These are phyloP conservation scores for Galbula dea DNA, from an alignment of 2,113 vertebrate species.

Conservation along the genomic window DNA sequence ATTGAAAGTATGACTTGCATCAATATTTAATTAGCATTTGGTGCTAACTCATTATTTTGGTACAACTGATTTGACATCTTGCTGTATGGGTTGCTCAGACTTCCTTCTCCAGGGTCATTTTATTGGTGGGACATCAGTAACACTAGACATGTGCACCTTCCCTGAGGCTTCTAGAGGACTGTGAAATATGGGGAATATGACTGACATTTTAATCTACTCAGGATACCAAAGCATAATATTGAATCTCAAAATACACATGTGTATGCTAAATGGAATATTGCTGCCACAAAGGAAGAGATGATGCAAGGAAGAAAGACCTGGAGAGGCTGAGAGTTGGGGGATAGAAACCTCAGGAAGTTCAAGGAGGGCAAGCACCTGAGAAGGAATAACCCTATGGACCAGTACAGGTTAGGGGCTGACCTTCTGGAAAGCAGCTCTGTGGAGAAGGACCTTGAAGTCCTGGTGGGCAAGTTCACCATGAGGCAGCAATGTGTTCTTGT, in stretches of 20 bases:
- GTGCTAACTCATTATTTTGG: slow-evolving; percentile 77
- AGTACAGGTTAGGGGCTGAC: too few relatives aligned
- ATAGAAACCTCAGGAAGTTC: too few relatives aligned
- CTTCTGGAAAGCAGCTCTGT: too few relatives aligned
- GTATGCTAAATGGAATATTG: too few relatives aligned
- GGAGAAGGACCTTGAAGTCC: too few relatives aligned
- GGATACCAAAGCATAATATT: slow-evolving; percentile 22
- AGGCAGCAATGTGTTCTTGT: too few relatives aligned
- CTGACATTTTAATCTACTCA: slow-evolving; percentile 63
- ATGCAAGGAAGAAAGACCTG: too few relatives aligned
- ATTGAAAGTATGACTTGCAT: slow-evolving; percentile 78
- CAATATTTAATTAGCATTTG: slow-evolving; percentile 84
- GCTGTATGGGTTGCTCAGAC: slow-evolving; percentile 61
- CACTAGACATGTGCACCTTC: slow-evolving; percentile 25
- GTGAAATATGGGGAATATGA: slow-evolving; percentile 51
- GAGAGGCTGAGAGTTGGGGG: too few relatives aligned
- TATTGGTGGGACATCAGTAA: slow-evolving; percentile 39
- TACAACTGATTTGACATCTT: slow-evolving; percentile 78
- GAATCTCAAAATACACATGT: not conserved
- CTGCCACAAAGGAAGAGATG: too few relatives aligned
- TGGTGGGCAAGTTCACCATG: too few relatives aligned
- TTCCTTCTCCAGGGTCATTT: slow-evolving; percentile 60
- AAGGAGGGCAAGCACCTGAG: too few relatives aligned
- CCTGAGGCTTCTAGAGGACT: slow-evolving; percentile 4
- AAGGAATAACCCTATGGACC: too few relatives aligned